Percentiles rank a stretch among this genome's conserved stretches.
Evolutionary conservation across 2,113 vertebrate genomes (phyloP).

Genomic region (Noturus placidus): DNA sequence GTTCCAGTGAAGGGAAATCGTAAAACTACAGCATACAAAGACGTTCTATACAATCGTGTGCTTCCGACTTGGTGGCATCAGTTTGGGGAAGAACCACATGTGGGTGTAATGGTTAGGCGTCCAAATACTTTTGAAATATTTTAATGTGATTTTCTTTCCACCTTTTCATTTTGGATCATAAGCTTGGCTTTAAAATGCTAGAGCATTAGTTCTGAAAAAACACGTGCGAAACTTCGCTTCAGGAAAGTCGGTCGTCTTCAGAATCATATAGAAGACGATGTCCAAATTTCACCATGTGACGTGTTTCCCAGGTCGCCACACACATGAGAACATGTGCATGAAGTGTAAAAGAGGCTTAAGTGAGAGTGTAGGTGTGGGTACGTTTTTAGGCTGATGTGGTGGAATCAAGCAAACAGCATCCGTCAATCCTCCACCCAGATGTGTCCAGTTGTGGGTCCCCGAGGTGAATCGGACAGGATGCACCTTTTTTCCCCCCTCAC

Average conservation of each 20-base stretch:
- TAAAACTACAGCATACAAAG: neutral
- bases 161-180: neutral
- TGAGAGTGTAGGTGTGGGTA: neutral
- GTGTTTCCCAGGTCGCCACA: neutral
- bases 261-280: neutral
- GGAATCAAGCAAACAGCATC: neutral
- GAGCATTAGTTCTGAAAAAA: no score
- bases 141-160: neutral
- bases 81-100: neutral
- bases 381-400: neutral
- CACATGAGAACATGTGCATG: neutral
- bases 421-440: slow-evolving; percentile 29
- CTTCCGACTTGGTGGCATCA: neutral
- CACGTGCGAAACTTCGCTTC: neutral
- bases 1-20: neutral
- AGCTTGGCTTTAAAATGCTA: neutral
- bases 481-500: slow-evolving; percentile 52
- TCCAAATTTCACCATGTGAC: neutral
- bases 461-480: slow-evolving; percentile 42
- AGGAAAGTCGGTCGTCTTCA: neutral
- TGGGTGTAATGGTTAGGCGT: neutral
- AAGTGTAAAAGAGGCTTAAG: neutral
- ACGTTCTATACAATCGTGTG: neutral
- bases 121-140: neutral
- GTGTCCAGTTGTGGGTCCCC: slow-evolving; percentile 11